Conservation (phyloP, 2,113 vertebrate species). For the Pseudois nayaur region DNA sequence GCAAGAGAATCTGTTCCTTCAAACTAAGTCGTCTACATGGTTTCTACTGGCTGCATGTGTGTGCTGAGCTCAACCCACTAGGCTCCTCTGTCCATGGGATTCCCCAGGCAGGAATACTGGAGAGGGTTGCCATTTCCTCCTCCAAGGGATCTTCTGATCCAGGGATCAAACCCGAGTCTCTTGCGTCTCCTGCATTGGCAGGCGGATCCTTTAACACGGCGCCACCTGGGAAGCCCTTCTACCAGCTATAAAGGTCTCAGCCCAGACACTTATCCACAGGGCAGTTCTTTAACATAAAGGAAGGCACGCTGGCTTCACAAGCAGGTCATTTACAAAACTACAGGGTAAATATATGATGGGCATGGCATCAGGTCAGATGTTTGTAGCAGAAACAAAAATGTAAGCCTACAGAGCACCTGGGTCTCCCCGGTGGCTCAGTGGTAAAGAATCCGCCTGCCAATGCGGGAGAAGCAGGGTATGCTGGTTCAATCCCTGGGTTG, state of each 20-base stretch:
- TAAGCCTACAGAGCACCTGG: neutral
- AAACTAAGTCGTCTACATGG: neutral
- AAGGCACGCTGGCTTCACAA: neutral
- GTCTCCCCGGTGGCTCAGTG: neutral
- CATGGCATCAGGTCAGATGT: neutral
- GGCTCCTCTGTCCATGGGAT: neutral
- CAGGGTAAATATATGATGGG: neutral
- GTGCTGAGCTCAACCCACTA: neutral
- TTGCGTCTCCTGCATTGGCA: neutral
- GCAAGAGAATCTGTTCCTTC: neutral
- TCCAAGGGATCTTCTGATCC: neutral
- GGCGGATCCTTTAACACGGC: neutral
- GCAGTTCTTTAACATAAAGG: neutral
- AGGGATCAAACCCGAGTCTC: neutral
- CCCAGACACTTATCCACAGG: neutral
- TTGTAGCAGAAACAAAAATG: neutral
- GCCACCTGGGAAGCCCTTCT: neutral
- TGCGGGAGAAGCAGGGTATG: neutral
- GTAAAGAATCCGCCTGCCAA: neutral
- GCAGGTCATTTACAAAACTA: neutral
- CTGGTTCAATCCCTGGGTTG: neutral
- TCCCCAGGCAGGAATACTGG: neutral
- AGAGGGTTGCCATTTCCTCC: neutral
- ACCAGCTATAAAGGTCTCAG: neutral
- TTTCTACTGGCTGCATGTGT: neutral